Base-by-base conservation (phyloP, 2,113 vertebrate genomes). In the Colaptes auratus region DNA sequence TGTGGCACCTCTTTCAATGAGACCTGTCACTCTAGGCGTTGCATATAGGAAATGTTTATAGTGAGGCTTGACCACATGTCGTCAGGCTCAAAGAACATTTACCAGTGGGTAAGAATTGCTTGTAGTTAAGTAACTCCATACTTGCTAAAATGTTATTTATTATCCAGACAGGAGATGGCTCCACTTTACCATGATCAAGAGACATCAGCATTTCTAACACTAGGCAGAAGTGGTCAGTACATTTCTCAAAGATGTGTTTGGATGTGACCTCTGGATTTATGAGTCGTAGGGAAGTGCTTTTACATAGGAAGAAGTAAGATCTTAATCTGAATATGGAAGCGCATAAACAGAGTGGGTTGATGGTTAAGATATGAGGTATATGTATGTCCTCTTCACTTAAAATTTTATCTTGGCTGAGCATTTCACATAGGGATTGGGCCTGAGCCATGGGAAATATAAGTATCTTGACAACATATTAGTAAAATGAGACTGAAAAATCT, bases 81-180 rank as follows among this genome's bases (percentile, higher is more conserved):
- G 0, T 92, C 46, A 81, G 11, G 4, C n/a, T 73, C 25, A 59
- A 82, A 82, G 46, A 70, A 39, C 18, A 14, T 80, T 76, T 73
- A 33, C 23, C 6, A 48, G 33, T 72, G 28, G 15, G 60, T 60
- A 83, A 60, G 36, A 89, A 60, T 35, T 56, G 16, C 75, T 89
- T 66, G 35, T 60, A 63, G 71, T 89, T 85, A 50, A 85, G 44
- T 59, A 76, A 72, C 85, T 82, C 48, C 18, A 21, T 36, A 56
- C 72, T 82, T 91, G 70, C 16, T 56, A 23, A 88, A 67, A 76
- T 46, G 64, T 77, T 88, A 69, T 96, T 96, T 96, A 59, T 93
- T 95, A 83, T 96, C 85, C 0, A 36, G 80, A 95, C 96, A 96
- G 96, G 88, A 96, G 96, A 36, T 96, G 96, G 96, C 96, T 96